phyloP scores from a whole-genome alignment of 1,140 invertebrate species.

The Orchesella cincta region DNA sequence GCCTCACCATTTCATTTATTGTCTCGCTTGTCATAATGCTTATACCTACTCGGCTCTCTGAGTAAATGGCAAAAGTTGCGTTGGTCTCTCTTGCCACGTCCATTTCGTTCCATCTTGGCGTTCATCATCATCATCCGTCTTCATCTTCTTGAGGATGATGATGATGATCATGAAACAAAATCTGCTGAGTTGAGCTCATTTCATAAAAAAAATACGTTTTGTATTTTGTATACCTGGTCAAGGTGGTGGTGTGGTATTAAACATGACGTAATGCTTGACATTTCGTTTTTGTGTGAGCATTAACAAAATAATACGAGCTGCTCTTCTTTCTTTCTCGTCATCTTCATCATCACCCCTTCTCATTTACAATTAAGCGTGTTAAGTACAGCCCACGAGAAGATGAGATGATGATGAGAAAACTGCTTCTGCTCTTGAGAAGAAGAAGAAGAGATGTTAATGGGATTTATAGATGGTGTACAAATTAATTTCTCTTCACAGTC shows the following conservation, averaged over 20 bases:
- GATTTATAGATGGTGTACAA: conserved; percentile 47
- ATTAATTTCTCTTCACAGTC: conserved; percentile 44
- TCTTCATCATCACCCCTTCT: conserved; percentile 33
- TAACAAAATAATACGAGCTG: not conserved
- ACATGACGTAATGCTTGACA: no score
- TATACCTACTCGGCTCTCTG: no score
- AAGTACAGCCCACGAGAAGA: conserved; percentile 29
- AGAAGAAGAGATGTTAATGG: conserved; percentile 41
- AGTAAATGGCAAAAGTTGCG: no score
- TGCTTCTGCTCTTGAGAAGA: conserved; percentile 17
- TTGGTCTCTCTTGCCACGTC: not conserved
- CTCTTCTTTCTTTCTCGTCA: not conserved
- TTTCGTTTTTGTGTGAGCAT: conserved; percentile 4
- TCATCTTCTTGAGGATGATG: not conserved
- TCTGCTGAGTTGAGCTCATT: not conserved
- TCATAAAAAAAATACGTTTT: no score
- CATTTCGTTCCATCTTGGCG: not conserved
- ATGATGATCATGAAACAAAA: not conserved
- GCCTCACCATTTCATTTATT: conserved; percentile 9
- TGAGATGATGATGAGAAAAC: conserved; percentile 41
- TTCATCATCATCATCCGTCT: no score
- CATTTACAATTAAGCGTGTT: conserved; percentile 50
- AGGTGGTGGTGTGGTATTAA: no score
- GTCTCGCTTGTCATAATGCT: conserved; percentile 9
- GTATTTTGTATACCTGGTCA: no score